Evolutionary conservation across 2,113 vertebrate genomes (phyloP).

Genomic region (Calyptomena viridis): DNA sequence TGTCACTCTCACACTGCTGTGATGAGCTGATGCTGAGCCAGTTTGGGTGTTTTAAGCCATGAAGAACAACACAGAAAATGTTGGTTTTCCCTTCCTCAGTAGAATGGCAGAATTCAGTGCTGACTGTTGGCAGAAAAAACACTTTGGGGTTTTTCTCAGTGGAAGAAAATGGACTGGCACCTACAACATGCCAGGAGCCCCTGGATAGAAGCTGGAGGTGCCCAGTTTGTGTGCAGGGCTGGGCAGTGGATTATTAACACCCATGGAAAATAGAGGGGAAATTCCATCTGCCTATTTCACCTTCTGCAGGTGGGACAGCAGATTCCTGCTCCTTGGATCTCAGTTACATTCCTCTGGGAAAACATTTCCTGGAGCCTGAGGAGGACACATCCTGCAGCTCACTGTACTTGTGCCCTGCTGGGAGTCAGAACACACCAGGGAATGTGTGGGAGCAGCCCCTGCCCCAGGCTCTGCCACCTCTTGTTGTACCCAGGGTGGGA

Average conservation of each 20-base stretch:
- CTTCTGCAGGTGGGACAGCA: not conserved
- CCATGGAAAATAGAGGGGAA: not conserved
- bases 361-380: not conserved
- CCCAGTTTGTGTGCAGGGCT: not conserved
- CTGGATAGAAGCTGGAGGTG: not conserved
- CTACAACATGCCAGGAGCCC: not conserved
- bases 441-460: not conserved
- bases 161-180: not conserved
- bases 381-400: not conserved
- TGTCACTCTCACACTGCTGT: not conserved
- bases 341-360: rapidly evolving
- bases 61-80: not conserved
- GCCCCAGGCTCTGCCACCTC: not conserved
- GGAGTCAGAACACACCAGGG: not conserved
- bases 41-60: not conserved
- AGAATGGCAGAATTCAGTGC: not conserved
- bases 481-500: not conserved
- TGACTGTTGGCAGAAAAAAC: not conserved
- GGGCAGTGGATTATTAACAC: not conserved
- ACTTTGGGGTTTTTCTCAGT: not conserved
- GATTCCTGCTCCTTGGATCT: not conserved
- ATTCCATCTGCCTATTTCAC: not conserved
- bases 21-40: not conserved
- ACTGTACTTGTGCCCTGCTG: rapidly evolving
- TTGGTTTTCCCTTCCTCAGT: not conserved